These are phyloP conservation scores for Blastomussa wellsi DNA, from an alignment of 92 coral and sea anemone species.

Conservation along the genomic window DNA sequence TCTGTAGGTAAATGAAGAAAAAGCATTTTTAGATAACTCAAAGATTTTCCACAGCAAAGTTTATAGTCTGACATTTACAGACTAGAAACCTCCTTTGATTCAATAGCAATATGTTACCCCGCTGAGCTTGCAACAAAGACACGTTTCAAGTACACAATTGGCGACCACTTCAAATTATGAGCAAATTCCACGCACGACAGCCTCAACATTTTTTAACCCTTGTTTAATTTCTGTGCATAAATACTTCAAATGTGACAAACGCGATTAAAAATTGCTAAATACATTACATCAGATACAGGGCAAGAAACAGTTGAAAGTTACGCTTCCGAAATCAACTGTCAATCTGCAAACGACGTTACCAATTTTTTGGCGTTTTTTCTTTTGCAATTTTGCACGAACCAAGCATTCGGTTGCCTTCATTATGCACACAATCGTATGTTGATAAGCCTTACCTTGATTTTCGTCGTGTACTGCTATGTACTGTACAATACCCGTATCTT, in stretches of 20 bases:
- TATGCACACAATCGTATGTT: not conserved
- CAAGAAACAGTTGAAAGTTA: not conserved
- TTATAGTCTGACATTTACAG: not conserved
- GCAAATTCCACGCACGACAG: not conserved
- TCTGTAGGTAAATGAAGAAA: not conserved
- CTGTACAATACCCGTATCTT: not conserved
- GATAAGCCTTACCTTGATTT: conserved; percentile 13
- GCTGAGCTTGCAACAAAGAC: not conserved
- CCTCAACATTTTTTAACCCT: not conserved
- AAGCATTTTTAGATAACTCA: not conserved
- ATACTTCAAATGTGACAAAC: not conserved
- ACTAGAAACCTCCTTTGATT: not conserved
- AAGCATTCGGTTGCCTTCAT: not conserved
- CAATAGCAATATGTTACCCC: not conserved
- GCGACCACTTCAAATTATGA: conserved; percentile 22
- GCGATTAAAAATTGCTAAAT: not conserved
- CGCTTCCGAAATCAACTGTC: not conserved
- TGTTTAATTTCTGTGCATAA: not conserved
- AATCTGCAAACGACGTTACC: not conserved
- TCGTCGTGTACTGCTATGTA: not conserved
- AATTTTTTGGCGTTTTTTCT: too few species aligned
- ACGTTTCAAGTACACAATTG: conserved; percentile 10
- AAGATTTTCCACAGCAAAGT: not conserved
- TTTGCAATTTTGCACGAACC: not conserved
- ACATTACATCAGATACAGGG: not conserved